These are phyloP conservation scores for Phortica magna DNA, from an alignment of 2,888 invertebrate genomes.

Conservation along the genomic window DNA sequence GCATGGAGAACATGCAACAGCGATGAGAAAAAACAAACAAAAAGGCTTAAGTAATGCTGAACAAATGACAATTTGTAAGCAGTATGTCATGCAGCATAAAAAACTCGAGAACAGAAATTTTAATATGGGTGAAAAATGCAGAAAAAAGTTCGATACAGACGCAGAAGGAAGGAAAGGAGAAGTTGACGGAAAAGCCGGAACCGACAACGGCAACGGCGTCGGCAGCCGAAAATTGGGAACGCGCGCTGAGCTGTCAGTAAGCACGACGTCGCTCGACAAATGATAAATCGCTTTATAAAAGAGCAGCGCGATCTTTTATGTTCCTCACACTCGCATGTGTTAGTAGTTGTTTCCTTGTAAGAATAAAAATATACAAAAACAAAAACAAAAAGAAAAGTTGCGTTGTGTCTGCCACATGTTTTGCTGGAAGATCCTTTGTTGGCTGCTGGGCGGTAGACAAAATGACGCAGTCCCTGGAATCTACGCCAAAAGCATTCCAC, in stretches of 20 bases:
- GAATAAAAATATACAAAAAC: slow-evolving; percentile 56
- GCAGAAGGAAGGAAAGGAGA: not conserved
- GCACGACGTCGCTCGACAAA: slow-evolving; percentile 55
- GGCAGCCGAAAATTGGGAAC: slow-evolving; percentile 34
- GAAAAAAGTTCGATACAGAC: not conserved
- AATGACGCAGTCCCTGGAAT: slow-evolving; percentile 46
- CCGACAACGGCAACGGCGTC: not conserved
- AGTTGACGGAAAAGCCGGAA: not conserved
- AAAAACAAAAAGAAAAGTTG: not conserved
- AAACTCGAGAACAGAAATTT: slow-evolving; percentile 6
- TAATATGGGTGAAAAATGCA: not conserved
- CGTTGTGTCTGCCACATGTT: slow-evolving; percentile 38
- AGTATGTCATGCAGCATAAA: slow-evolving; percentile 14
- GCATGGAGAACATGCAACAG: not conserved
- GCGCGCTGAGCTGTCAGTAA: slow-evolving; percentile 66
- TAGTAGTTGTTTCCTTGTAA: slow-evolving; percentile 55
- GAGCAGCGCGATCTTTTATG: slow-evolving; percentile 63
- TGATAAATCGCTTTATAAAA: slow-evolving; percentile 74
- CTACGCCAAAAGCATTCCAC: slow-evolving; percentile 8
- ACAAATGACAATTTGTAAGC: slow-evolving; percentile 7
- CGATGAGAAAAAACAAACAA: not conserved
- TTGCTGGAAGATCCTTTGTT: not conserved
- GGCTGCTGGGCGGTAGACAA: slow-evolving; percentile 59
- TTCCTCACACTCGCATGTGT: slow-evolving; percentile 32
- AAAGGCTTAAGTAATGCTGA: slow-evolving; percentile 7